Base-by-base conservation (phyloP, 2,888 invertebrate species). In the Volucella bombylans region DNA sequence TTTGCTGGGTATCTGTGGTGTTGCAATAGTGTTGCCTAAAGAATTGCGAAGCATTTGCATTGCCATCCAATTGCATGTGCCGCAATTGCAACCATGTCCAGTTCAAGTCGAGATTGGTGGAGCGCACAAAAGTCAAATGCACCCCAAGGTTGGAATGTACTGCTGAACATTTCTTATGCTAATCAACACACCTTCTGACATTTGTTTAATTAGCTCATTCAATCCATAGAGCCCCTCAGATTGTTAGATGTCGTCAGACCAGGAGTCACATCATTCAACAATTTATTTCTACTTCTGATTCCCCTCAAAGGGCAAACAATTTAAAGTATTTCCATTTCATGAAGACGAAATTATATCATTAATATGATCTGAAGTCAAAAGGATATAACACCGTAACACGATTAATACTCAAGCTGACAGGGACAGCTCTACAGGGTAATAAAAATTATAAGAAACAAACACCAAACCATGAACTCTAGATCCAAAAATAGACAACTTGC, bases 61-160 rank as follows among this genome's bases (percentile, higher is more conserved):
- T 99, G 89, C 99, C 99, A 88, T 99, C 99, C 79, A 98, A 93
- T 92, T 99, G 99, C 99, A 99, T 99, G 88, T 98, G 97, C 74
- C 99, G 93, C 69, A 99, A 93, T 91, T 99, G 99, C 81, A 96
- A 93, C 98, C 98, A 99, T 88, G 98, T 98, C 99, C 99, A 99
- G 92, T 97, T 99, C 69, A 98, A 99, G 92, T 99, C 99, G 86
- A 99, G 94, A 92, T 99, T 98, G 77, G 99, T 99, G 55, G 99
- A 99, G 62, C 99, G 94, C 54, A 99, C 99, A 92, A 99, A 99
- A 38, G 98, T 97, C 87, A 99, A 93, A 93, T 98, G 99, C 77
- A 99, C 99, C 64, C 99, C 99, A 80, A 99, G 94, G 89, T 96
- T 95, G 87, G 99, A 95, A 92, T 99, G 99, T 71, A 98, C 97